Conservation (phyloP, 1,140 invertebrate species). For the Berghia stephanieae region DNA sequence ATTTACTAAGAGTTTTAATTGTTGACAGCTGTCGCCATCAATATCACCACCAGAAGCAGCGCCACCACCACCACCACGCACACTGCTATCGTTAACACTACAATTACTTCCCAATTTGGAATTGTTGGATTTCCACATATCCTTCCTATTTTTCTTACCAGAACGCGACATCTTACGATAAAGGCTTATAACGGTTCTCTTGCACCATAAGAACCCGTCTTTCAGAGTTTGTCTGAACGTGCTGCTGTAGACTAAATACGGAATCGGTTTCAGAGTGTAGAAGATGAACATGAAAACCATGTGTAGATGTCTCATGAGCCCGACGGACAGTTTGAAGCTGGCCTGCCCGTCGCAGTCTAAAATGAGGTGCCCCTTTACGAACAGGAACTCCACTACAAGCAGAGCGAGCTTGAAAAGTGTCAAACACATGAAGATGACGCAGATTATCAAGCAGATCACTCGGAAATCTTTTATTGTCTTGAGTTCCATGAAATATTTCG, state of each 20-base stretch:
- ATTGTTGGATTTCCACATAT: no score
- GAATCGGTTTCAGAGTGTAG: slow-evolving; percentile 46
- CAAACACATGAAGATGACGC: slow-evolving; percentile 38
- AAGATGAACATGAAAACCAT: slow-evolving; percentile 43
- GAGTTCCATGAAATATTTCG: slow-evolving; percentile 57
- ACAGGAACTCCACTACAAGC: slow-evolving; percentile 32
- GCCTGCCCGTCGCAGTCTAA: slow-evolving; percentile 30
- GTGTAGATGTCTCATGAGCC: slow-evolving; percentile 32
- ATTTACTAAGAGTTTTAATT: no score
- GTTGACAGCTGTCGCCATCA: no score
- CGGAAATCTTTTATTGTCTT: slow-evolving; percentile 47
- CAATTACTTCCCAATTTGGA: no score
- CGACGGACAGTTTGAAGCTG: slow-evolving; percentile 10
- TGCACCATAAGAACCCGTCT: neutral
- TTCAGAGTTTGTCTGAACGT: slow-evolving; percentile 33
- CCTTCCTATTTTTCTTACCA: neutral
- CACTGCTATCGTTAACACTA: neutral
- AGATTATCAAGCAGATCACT: slow-evolving; percentile 40
- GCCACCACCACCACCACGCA: neutral
- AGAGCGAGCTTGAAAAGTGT: slow-evolving; percentile 27
- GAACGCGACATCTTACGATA: neutral
- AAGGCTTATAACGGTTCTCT: no score
- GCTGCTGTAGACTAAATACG: slow-evolving; percentile 41
- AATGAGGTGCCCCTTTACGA: slow-evolving; percentile 7
- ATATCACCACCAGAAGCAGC: no score